Evolutionary conservation across 23 tunicate species (phyloP).

Genomic region (Trididemnum miniatum): DNA sequence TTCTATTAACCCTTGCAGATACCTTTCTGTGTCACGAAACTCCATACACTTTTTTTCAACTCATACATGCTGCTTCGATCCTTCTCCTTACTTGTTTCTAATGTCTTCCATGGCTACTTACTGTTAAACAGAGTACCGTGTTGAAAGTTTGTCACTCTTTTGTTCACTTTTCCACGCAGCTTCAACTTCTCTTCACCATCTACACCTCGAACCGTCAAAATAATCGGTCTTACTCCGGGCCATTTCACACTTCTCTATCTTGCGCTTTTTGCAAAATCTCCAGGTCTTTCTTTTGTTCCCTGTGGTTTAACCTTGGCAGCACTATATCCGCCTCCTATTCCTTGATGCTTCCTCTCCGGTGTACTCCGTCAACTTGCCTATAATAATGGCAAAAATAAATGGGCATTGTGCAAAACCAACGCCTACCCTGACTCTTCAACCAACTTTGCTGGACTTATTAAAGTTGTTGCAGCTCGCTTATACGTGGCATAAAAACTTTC

Average conservation of each 20-base stretch:
- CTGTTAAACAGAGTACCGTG: neutral
- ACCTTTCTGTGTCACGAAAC: neutral
- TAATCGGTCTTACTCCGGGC: neutral
- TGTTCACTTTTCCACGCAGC: neutral
- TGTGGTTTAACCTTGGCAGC: neutral
- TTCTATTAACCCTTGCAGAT: neutral
- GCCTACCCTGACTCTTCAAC: too few species aligned
- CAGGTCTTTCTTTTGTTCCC: neutral
- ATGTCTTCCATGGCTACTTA: neutral
- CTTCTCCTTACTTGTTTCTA: neutral
- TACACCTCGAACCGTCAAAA: neutral
- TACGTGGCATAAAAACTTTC: too few species aligned
- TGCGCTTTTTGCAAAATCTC: neutral
- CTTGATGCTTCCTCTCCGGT: neutral
- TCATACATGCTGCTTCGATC: neutral
- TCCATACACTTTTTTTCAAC: neutral
- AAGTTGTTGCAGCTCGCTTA: too few species aligned
- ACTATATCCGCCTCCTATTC: neutral
- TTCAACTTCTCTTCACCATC: neutral
- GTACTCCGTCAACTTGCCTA: neutral
- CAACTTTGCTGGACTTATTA: too few species aligned
- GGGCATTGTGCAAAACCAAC: neutral
- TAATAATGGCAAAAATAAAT: neutral
- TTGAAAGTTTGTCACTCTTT: neutral
- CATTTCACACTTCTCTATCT: neutral